These are phyloP conservation scores for Paraplagusia blochii DNA, from an alignment of 2,113 vertebrate species.

Conservation along the genomic window DNA sequence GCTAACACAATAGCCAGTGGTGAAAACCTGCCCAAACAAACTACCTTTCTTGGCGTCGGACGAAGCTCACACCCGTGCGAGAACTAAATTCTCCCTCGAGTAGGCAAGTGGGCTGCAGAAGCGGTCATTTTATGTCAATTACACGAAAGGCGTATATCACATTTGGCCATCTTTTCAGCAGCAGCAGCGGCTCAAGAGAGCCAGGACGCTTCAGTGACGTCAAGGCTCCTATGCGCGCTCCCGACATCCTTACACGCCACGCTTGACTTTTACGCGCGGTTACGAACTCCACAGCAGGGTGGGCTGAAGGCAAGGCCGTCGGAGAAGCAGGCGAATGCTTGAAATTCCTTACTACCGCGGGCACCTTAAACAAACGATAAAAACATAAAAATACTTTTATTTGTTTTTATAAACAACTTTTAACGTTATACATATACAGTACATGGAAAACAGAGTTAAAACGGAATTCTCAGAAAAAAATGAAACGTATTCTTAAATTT, in stretches of 20 bases:
- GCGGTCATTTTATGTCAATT: slow-evolving; percentile 41
- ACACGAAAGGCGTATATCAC: slow-evolving; percentile 39
- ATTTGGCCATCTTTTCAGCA: slow-evolving; percentile 68
- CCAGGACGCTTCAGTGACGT: slow-evolving; percentile 79
- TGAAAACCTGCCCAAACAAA: slow-evolving; percentile 46
- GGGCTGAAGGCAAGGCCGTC: neutral
- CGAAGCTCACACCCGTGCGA: slow-evolving; percentile 28
- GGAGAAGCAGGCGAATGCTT: neutral
- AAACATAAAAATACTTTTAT: too few relatives aligned
- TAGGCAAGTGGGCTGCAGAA: slow-evolving; percentile 11
- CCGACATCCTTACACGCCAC: slow-evolving; percentile 61
- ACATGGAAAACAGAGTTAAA: too few relatives aligned
- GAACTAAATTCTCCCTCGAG: slow-evolving; percentile 19
- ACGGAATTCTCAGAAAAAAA: too few relatives aligned
- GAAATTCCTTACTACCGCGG: too few relatives aligned
- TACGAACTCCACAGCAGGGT: slow-evolving; percentile 30
- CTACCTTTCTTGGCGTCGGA: slow-evolving; percentile 58
- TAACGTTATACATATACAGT: too few relatives aligned
- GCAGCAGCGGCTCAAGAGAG: slow-evolving; percentile 70
- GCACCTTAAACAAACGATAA: too few relatives aligned
- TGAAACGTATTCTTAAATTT: too few relatives aligned
- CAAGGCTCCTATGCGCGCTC: slow-evolving; percentile 72
- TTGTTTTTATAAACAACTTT: too few relatives aligned
- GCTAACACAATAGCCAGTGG: slow-evolving; percentile 62
- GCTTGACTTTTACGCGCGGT: slow-evolving; percentile 63